phyloP scores from a whole-genome alignment of 2,113 vertebrate genomes.

The Lichenostomus cassidix region DNA sequence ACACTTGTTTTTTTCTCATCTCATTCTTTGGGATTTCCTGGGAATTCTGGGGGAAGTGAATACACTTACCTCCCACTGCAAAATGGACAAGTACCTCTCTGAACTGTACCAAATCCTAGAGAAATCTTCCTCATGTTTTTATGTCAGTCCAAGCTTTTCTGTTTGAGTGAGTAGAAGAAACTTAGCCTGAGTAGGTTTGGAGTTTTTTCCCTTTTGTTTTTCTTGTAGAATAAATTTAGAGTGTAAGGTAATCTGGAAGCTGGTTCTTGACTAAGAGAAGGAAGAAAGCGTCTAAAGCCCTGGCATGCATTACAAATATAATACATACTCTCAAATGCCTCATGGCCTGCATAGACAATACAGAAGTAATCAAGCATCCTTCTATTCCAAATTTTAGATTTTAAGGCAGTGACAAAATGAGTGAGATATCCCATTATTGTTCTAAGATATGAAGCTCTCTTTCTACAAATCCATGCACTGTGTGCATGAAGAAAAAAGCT shows the following conservation, averaged over 20 bases:
- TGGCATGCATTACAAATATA: background rate
- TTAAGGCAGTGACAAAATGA: background rate
- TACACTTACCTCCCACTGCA: background rate
- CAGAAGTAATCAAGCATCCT: slow-evolving; percentile 14
- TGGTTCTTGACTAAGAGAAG: background rate
- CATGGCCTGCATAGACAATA: background rate
- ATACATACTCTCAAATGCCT: background rate
- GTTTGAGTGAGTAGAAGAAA: background rate
- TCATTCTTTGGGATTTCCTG: background rate
- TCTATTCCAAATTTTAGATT: background rate
- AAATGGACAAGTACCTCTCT: background rate
- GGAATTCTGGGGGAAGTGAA: background rate
- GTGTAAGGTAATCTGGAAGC: background rate
- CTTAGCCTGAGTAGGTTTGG: background rate
- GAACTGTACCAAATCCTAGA: background rate
- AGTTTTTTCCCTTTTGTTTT: background rate
- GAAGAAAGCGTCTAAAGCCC: background rate
- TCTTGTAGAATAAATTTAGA: background rate
- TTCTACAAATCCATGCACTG: slow-evolving; percentile 63
- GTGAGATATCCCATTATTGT: background rate
- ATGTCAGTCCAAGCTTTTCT: background rate
- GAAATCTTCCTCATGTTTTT: background rate
- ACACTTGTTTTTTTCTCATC: background rate
- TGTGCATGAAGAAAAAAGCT: slow-evolving; percentile 63
- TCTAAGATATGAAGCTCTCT: slow-evolving; percentile 39